Evolutionary conservation across 2,888 invertebrate genomes (phyloP).

Genomic region (Miltochrista miniata): DNA sequence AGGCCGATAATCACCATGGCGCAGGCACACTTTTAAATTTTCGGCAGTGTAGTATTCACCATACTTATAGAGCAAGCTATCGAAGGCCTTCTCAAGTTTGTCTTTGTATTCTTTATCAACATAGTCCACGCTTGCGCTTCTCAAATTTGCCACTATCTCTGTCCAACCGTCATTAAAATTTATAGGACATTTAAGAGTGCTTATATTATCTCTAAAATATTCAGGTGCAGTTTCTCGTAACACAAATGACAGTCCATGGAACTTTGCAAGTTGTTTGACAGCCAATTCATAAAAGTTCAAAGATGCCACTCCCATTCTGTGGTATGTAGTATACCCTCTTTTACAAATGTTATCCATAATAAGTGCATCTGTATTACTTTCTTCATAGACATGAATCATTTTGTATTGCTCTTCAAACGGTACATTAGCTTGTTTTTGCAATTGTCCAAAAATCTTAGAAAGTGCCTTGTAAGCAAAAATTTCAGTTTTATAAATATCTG

Average conservation of each 20-base stretch:
- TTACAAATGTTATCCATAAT: slow-evolving; percentile 50
- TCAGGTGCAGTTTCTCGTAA: too few species aligned
- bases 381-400: slow-evolving; percentile 42
- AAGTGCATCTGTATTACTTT: slow-evolving; percentile 40
- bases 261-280: too few species aligned
- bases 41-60: slow-evolving; percentile 28
- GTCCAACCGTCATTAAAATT: slow-evolving; percentile 24
- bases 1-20: slow-evolving; percentile 45
- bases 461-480: slow-evolving; percentile 48
- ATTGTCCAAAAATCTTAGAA: slow-evolving; percentile 33
- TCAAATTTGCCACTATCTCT: slow-evolving; percentile 25
- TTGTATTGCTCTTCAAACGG: slow-evolving; percentile 45
- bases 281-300: slow-evolving; percentile 43
- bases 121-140: slow-evolving; percentile 14
- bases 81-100: slow-evolving; percentile 24
- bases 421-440: slow-evolving; percentile 45
- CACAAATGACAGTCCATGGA: too few species aligned
- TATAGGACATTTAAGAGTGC: slow-evolving; percentile 21
- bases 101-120: slow-evolving; percentile 30
- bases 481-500: slow-evolving; percentile 45
- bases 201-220: slow-evolving; percentile 28
- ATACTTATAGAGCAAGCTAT: slow-evolving; percentile 24
- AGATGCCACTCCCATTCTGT: slow-evolving; percentile 42
- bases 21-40: slow-evolving; percentile 28
- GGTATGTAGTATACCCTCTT: slow-evolving; percentile 41